These are phyloP conservation scores for Lucilia cuprina DNA, from an alignment of 1,140 invertebrate species.

Conservation along the genomic window DNA sequence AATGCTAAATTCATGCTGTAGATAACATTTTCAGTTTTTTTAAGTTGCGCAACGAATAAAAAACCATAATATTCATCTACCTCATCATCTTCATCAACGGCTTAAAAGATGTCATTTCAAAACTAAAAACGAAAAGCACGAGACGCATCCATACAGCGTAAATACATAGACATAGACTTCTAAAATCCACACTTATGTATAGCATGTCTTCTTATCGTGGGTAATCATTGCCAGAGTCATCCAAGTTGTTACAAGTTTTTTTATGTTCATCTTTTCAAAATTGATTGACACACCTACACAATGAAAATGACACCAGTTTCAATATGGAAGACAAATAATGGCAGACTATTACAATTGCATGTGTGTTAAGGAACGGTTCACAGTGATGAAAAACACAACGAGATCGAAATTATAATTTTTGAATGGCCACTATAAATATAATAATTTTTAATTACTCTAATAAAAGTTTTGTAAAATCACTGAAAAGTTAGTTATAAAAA, in stretches of 20 bases:
- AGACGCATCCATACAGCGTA: neutral
- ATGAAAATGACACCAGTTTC: constrained; percentile 11
- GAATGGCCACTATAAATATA: too few species aligned
- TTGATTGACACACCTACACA: constrained; percentile 31
- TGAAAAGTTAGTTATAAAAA: too few species aligned
- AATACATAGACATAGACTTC: too few species aligned
- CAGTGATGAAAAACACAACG: too few species aligned
- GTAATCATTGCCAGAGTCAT: constrained; percentile 29
- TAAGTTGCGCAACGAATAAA: neutral
- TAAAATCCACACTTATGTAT: too few species aligned
- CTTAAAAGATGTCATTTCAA: neutral
- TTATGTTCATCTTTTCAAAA: neutral
- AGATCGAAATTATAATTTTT: too few species aligned
- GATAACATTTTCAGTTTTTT: neutral
- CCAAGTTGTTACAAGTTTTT: constrained; percentile 7
- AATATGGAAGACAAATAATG: neutral
- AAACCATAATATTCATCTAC: neutral
- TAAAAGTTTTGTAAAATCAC: too few species aligned
- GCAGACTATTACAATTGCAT: neutral
- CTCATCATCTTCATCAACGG: neutral
- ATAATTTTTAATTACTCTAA: too few species aligned
- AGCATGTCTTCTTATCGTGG: neutral
- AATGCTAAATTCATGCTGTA: neutral
- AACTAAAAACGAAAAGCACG: neutral
- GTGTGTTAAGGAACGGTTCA: too few species aligned